Evolutionary conservation across 2,113 vertebrate species (phyloP).

Genomic region (Lates calcarifer): DNA sequence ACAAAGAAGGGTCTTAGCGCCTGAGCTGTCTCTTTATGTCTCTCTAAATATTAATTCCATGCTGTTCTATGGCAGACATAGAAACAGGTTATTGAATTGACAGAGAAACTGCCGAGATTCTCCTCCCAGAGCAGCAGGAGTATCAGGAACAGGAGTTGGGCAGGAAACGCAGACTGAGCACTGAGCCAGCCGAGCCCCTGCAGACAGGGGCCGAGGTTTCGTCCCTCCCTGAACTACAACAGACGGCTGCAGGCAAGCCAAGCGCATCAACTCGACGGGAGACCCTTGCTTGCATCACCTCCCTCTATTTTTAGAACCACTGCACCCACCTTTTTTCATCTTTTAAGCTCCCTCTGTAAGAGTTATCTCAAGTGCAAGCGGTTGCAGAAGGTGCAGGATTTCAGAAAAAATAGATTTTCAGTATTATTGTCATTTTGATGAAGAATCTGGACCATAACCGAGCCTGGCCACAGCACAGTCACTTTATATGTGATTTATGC

Average conservation of each 20-base stretch:
- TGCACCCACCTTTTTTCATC: slow-evolving; percentile 68
- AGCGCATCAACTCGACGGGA: slow-evolving; percentile 79
- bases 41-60: slow-evolving; percentile 65
- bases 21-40: slow-evolving; percentile 67
- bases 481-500: slow-evolving; percentile 44
- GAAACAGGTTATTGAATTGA: slow-evolving; percentile 52
- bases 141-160: slow-evolving; percentile 37
- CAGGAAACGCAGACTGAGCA: slow-evolving; percentile 41
- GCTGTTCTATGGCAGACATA: slow-evolving; percentile 56
- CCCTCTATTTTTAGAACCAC: slow-evolving; percentile 82
- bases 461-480: background rate
- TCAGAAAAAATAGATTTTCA: background rate
- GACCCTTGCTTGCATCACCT: slow-evolving; percentile 81
- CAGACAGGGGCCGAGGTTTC: slow-evolving; percentile 69
- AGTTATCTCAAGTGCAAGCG: slow-evolving; percentile 48
- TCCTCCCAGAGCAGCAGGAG: slow-evolving; percentile 32
- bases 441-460: background rate
- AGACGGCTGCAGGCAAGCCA: slow-evolving; percentile 77
- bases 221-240: slow-evolving; percentile 77
- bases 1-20: slow-evolving; percentile 62
- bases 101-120: slow-evolving; percentile 40
- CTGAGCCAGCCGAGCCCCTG: slow-evolving; percentile 60
- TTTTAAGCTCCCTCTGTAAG: slow-evolving; percentile 37
- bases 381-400: slow-evolving; percentile 20
- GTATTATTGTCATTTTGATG: background rate